phyloP scores from a whole-genome alignment of 1,140 invertebrate genomes.

The Brachionus rubens region DNA sequence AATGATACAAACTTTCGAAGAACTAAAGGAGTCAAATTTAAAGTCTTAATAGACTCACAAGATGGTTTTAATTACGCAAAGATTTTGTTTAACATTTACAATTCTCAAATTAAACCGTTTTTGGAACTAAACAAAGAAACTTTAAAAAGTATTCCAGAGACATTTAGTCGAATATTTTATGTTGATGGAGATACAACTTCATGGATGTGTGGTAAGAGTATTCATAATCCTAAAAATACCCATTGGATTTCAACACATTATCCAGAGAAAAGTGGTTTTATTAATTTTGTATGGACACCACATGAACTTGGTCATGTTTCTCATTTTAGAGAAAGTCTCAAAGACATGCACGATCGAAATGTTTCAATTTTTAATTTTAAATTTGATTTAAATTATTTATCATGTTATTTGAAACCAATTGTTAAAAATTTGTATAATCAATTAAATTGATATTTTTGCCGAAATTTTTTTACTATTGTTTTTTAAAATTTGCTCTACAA shows the following conservation, averaged over 20 bases:
- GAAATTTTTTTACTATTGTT: too few relatives aligned
- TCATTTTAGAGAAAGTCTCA: slow-evolving; percentile 30
- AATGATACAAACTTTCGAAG: background rate
- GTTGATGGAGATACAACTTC: slow-evolving; percentile 5
- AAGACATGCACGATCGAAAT: slow-evolving; percentile 20
- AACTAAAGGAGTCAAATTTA: slow-evolving; percentile 6
- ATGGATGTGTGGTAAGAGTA: slow-evolving; percentile 17
- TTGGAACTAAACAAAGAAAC: background rate
- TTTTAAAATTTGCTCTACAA: too few relatives aligned
- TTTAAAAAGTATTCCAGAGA: background rate
- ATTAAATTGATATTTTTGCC: too few relatives aligned
- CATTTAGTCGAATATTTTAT: background rate
- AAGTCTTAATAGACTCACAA: background rate
- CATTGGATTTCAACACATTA: slow-evolving; percentile 19
- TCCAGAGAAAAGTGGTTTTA: slow-evolving; percentile 19
- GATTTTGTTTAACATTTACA: background rate
- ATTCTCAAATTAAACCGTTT: background rate
- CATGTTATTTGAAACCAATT: slow-evolving; percentile 16
- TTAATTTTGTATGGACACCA: background rate
- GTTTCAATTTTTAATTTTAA: background rate
- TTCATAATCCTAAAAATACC: slow-evolving; percentile 4
- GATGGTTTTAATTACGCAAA: background rate
- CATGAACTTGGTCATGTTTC: slow-evolving; percentile 18
- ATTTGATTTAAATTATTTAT: slow-evolving; percentile 33
- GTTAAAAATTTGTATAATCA: background rate